Conservation (phyloP, 2,113 vertebrate genomes). For the Zosterops borbonicus region DNA sequence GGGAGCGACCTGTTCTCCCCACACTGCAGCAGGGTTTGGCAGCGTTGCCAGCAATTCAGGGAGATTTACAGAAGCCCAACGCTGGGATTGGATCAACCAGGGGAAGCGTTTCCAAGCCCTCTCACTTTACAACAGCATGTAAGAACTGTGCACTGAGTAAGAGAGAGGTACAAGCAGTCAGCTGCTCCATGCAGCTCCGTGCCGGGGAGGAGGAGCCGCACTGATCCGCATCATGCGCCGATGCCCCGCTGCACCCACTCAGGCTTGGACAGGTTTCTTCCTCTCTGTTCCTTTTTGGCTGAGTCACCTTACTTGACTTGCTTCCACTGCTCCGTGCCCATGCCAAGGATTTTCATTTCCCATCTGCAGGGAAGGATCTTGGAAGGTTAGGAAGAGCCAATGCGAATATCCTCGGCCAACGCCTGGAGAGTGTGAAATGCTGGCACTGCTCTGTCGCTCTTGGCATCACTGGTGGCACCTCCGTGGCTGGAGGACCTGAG, state of each 20-base stretch:
- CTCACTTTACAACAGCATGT: background rate
- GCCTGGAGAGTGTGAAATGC: background rate
- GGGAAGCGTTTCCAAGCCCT: background rate
- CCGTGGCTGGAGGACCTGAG: background rate
- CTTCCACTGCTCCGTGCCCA: background rate
- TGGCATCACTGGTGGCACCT: background rate
- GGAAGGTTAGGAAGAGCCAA: slow-evolving; percentile 14
- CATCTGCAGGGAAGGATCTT: slow-evolving; percentile 40
- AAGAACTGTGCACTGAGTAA: background rate
- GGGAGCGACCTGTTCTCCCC: background rate
- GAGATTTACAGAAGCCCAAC: background rate
- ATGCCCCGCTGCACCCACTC: background rate
- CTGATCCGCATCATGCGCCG: accelerated
- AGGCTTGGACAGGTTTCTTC: background rate
- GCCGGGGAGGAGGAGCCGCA: accelerated
- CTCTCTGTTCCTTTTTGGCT: background rate
- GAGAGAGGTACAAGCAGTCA: background rate
- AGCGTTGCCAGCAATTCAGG: background rate
- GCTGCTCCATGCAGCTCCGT: background rate
- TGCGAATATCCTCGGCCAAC: accelerated
- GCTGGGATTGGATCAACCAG: background rate
- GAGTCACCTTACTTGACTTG: background rate
- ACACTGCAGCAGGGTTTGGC: background rate
- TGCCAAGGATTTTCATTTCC: slow-evolving; percentile 53
- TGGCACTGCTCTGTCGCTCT: background rate